Conservation (phyloP, 2,888 invertebrate species). For the Plebejus argus region DNA sequence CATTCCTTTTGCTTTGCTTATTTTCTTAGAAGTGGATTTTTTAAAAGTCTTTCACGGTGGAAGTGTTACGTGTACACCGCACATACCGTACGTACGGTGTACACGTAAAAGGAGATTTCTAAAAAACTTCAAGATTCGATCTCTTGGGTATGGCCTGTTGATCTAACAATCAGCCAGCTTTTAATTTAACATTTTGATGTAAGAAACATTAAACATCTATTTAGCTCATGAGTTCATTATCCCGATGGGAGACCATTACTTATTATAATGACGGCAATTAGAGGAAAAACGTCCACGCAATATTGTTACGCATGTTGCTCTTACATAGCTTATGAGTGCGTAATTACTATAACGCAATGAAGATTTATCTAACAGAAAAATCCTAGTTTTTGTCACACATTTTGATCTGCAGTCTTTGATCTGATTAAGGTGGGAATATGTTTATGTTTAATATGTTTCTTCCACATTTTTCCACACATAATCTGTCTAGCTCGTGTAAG, state of each 20-base stretch:
- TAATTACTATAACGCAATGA: background rate
- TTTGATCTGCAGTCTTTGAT: too few relatives aligned
- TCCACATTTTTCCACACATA: too few relatives aligned
- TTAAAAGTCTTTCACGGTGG: too few relatives aligned
- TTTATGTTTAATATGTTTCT: too few relatives aligned
- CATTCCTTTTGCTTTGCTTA: too few relatives aligned
- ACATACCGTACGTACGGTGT: too few relatives aligned
- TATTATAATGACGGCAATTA: slow-evolving; percentile 10
- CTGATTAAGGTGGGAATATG: too few relatives aligned
- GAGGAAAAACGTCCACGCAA: background rate
- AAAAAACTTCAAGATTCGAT: too few relatives aligned
- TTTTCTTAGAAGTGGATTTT: too few relatives aligned
- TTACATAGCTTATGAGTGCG: background rate
- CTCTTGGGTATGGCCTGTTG: background rate
- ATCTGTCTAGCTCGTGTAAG: too few relatives aligned
- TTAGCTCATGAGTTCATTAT: background rate
- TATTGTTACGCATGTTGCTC: background rate
- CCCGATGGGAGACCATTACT: background rate
- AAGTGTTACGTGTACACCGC: too few relatives aligned
- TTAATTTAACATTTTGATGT: background rate
- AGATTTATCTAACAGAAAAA: background rate
- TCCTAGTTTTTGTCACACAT: background rate
- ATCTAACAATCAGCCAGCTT: background rate
- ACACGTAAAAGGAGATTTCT: too few relatives aligned
- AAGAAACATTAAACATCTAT: background rate